Percentiles rank a stretch among this genome's conserved stretches.
These are phyloP conservation scores for Bostrychus sinensis DNA, from an alignment of 2,113 vertebrate genomes.

Conservation along the genomic window DNA sequence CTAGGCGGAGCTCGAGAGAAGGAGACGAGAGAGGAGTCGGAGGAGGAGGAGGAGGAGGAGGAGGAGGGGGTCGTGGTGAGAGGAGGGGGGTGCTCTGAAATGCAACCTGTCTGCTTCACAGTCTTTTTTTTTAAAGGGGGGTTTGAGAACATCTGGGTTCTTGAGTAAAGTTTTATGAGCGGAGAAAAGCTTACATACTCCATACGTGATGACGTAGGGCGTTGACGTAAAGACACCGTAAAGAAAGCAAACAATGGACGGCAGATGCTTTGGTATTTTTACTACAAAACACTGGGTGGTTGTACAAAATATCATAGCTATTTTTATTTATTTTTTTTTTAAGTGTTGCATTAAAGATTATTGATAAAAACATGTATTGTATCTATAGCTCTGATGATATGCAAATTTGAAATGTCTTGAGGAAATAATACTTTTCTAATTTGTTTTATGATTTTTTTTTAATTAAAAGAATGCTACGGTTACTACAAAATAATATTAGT, in stretches of 20 bases:
- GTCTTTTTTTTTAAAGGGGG: not conserved
- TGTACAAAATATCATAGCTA: no score
- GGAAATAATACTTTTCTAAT: no score
- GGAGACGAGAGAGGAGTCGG: not conserved
- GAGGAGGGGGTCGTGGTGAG: no score
- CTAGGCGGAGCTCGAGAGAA: slow-evolving; percentile 65
- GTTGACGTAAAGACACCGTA: not conserved
- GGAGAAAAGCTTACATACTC: not conserved
- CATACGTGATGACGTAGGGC: not conserved
- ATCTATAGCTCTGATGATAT: no score
- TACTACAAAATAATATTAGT: no score
- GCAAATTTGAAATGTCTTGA: no score
- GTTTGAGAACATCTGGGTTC: slow-evolving; percentile 4
- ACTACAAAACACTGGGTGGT: no score
- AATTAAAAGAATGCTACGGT: no score
- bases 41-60: not conserved
- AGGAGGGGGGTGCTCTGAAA: slow-evolving; percentile 11
- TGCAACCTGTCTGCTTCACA: slow-evolving; percentile 45
- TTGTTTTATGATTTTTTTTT: no score
- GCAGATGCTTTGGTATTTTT: not conserved
- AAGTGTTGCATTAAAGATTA: no score
- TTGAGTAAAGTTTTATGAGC: not conserved
- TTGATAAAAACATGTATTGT: no score
- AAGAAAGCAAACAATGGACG: not conserved
- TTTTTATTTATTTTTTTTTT: no score